Percentiles rank a stretch among this genome's conserved stretches.
phyloP scores from a whole-genome alignment of 1,140 invertebrate genomes.

The Saxidomus purpurata region DNA sequence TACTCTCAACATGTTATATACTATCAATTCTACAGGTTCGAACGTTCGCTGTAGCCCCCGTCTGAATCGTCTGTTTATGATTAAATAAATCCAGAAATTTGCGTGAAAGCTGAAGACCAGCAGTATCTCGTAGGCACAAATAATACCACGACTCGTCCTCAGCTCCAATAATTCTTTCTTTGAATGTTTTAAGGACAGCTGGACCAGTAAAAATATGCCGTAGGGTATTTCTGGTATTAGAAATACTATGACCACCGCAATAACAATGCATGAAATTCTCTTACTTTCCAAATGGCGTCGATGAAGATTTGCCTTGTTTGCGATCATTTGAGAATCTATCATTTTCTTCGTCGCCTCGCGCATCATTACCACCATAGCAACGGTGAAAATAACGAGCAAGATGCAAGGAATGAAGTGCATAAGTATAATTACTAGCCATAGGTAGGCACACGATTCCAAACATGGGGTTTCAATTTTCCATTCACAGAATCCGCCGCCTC shows the following conservation, averaged over 20 bases:
- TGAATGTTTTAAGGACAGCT: neutral
- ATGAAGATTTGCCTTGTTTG: slow-evolving; percentile 20
- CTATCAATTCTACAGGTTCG: neutral
- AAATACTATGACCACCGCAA: slow-evolving; percentile 48
- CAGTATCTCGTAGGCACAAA: slow-evolving; percentile 43
- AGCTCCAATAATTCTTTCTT: neutral
- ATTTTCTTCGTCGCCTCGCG: neutral
- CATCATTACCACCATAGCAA: slow-evolving; percentile 26
- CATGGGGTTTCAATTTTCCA: slow-evolving; percentile 36
- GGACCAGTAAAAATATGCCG: slow-evolving; percentile 24
- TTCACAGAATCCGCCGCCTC: neutral
- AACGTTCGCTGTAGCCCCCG: slow-evolving; percentile 1
- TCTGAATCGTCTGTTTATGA: slow-evolving; percentile 53
- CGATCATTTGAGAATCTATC: slow-evolving; percentile 4
- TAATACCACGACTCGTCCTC: slow-evolving; percentile 6
- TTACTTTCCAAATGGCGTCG: slow-evolving; percentile 16
- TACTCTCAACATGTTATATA: neutral
- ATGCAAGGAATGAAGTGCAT: slow-evolving; percentile 56
- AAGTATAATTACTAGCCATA: slow-evolving; percentile 49
- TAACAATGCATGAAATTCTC: slow-evolving; percentile 51
- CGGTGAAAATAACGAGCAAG: neutral
- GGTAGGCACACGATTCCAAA: slow-evolving; percentile 28
- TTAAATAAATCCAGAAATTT: slow-evolving; percentile 61
- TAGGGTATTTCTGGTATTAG: slow-evolving; percentile 62
- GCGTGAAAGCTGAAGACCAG: slow-evolving; percentile 57